Percentiles rank a stretch among this genome's conserved stretches.
phyloP scores from a whole-genome alignment of 1,140 invertebrate species.

The Ericerus pela region DNA sequence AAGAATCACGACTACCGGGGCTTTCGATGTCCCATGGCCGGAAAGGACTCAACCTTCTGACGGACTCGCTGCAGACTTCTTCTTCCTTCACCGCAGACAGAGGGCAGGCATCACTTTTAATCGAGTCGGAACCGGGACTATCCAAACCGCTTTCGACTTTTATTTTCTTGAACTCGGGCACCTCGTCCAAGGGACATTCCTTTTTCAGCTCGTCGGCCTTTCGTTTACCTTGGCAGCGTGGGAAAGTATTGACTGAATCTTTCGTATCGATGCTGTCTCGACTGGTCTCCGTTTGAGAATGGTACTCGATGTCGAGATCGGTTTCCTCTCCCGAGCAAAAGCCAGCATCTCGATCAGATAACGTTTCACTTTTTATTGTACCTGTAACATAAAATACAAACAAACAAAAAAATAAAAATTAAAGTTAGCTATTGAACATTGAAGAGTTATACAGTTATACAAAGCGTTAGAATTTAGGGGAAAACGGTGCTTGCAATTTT shows the following conservation, averaged over 20 bases:
- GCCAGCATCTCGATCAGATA: background rate
- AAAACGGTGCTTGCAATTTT: no score
- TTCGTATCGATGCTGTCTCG: background rate
- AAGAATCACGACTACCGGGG: background rate
- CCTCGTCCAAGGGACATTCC: background rate
- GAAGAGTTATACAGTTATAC: no score
- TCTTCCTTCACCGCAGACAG: background rate
- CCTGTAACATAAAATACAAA: background rate
- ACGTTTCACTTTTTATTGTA: constrained; percentile 1
- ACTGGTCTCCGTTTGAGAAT: background rate
- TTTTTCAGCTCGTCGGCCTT: background rate
- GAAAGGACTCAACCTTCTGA: background rate
- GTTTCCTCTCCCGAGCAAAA: background rate
- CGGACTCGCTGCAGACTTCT: background rate
- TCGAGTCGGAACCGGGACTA: no score
- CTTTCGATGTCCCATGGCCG: background rate
- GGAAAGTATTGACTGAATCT: no score
- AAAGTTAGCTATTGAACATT: no score
- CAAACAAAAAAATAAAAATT: no score
- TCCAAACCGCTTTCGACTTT: background rate
- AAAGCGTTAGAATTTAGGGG: no score
- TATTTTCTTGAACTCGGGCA: background rate
- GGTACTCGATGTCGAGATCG: constrained; percentile 1
- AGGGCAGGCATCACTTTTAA: no score
- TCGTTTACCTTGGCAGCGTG: constrained; percentile 5